phyloP scores from a whole-genome alignment of 2,113 vertebrate genomes.

The Notiomystis cincta region DNA sequence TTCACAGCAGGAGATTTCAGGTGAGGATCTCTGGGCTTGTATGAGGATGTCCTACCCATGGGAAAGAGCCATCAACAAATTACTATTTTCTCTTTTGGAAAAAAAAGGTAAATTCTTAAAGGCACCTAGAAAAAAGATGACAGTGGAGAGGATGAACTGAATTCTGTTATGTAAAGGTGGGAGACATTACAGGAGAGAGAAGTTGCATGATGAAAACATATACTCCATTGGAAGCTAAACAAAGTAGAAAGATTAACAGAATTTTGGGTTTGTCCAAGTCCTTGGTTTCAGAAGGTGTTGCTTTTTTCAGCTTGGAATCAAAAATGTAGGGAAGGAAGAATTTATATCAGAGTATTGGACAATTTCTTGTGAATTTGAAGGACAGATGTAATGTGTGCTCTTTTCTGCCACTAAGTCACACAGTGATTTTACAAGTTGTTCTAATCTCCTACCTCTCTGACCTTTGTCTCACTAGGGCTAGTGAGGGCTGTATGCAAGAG shows the following conservation, averaged over 20 bases:
- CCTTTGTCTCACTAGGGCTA: neutral
- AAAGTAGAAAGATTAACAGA: neutral
- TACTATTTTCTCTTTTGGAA: neutral
- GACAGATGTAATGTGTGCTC: neutral
- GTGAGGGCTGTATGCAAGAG: neutral
- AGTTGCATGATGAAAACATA: neutral
- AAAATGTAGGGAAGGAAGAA: neutral
- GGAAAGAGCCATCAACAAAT: neutral
- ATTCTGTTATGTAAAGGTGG: neutral
- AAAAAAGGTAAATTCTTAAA: neutral
- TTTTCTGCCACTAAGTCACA: neutral
- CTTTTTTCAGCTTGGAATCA: neutral
- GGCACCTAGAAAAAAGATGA: neutral
- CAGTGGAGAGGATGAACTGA: neutral
- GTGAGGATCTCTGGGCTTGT: conserved; percentile 69
- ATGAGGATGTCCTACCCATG: neutral
- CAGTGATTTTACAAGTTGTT: neutral
- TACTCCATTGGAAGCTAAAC: neutral
- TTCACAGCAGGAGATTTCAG: conserved; percentile 98
- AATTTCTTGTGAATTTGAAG: neutral
- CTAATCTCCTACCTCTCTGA: neutral
- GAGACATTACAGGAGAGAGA: neutral
- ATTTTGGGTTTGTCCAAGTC: neutral
- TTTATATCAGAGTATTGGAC: neutral
- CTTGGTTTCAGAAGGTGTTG: neutral